Evolutionary conservation across 2,888 invertebrate species (phyloP), one percentile per base, ranked within the genome.

Genomic region (Colletes collaris): DNA sequence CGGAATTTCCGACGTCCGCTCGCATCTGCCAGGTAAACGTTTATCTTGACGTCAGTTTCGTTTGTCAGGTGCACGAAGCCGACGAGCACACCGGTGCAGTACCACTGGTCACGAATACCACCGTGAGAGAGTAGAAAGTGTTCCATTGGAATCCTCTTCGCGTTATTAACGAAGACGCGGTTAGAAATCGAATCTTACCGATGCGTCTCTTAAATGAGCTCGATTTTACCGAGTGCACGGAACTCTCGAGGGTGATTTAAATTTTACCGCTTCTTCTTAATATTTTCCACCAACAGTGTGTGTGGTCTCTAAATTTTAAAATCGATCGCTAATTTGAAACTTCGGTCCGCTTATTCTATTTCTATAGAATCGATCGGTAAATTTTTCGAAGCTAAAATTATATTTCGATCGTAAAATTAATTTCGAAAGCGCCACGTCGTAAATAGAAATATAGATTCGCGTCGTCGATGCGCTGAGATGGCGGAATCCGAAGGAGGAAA

Each of bases 41-140:
- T 62, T 56, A n/a, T 27, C 37, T 69, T 35, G 44, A 46, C 7
- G 44, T 46, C 44, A 8, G 44, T 46, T 46, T 8, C 44, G 44
- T 8, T 46, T 2, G n/a, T 79, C 75, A 79, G 58, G 46, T 59
- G 55, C 44, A 67, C 4, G 44, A 52, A 56, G 68, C 11, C 52
- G 46, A 46, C 40, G 40, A 44, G 11, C 69, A 40, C 11, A 46
- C 68, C 37, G 19, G 0, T 44, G 27, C 44, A n/a, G 68, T 55
- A 65, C 72, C n/a, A 35, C 50, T 65, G 64, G 63, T 66, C 75
- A 70, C 69, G 75, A 70, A 75, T 75, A 27, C 35, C 65, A 72
- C 55, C 70, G 73, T 60, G 69, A 60, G 37, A 60, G 67, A 79
- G 60, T 79, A 83, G 83, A 79, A 83, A 83, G 83, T 82, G 64